Conservation (phyloP, 2,113 vertebrate genomes). For the Ptyas mucosa region DNA sequence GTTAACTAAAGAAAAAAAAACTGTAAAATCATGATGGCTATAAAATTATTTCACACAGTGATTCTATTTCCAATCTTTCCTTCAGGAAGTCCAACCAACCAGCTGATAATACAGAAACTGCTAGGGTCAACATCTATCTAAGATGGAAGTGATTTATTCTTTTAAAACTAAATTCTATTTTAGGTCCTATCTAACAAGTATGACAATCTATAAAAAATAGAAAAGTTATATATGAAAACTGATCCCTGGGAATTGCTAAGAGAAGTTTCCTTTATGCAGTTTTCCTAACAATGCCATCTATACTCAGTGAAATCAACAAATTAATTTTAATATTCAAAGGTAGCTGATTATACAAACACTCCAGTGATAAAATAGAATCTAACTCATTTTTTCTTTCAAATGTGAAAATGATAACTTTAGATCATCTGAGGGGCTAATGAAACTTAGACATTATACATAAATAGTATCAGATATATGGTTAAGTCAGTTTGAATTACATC, state of each 20-base stretch:
- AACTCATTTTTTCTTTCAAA: neutral
- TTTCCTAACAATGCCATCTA: neutral
- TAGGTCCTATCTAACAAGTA: neutral
- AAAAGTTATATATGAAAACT: neutral
- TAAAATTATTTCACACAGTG: conserved; percentile 15
- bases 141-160: conserved; percentile 4
- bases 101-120: neutral
- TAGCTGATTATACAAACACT: neutral
- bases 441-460: neutral
- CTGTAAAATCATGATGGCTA: neutral
- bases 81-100: neutral
- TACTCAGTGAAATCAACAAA: neutral
- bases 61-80: neutral
- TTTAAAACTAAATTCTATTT: conserved; percentile 13
- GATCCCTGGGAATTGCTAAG: neutral
- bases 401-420: neutral
- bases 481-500: neutral
- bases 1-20: neutral
- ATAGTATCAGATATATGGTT: neutral
- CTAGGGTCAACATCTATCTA: neutral
- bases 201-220: neutral
- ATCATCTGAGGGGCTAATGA: neutral
- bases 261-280: neutral
- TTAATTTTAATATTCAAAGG: neutral
- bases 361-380: neutral